Percentiles rank a stretch among this genome's conserved stretches.
These are phyloP conservation scores for Chironomus striatipennis DNA, from an alignment of 1,140 invertebrate species.

Conservation along the genomic window DNA sequence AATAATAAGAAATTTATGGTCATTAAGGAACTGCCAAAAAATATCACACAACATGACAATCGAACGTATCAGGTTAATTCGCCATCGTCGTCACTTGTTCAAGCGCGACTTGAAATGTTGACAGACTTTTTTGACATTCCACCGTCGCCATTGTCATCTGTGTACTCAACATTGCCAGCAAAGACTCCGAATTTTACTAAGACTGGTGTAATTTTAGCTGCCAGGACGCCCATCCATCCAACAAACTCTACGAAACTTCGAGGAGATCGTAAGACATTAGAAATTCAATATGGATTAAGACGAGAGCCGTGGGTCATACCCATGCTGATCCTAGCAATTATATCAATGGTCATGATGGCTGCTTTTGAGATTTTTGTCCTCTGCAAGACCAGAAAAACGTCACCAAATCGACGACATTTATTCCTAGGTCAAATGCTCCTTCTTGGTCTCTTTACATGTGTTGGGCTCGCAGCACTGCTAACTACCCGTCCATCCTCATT, in stretches of 20 bases:
- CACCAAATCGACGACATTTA: conserved; percentile 73
- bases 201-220: neutral
- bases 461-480: conserved; percentile 68
- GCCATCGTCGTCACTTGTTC: conserved; percentile 11
- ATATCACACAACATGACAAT: neutral
- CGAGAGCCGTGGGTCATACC: conserved; percentile 79
- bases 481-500: conserved; percentile 68
- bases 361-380: conserved; percentile 85
- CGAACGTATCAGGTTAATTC: neutral
- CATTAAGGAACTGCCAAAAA: neutral
- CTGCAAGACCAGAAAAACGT: conserved; percentile 75
- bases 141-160: conserved; percentile 27
- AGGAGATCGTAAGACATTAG: conserved; percentile 28
- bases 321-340: conserved; percentile 64
- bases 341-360: conserved; percentile 70
- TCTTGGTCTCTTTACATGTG: conserved; percentile 75
- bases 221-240: neutral
- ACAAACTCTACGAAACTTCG: neutral
- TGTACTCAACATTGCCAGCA: conserved; percentile 32
- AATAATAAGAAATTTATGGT: conserved; percentile 16
- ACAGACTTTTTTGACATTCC: conserved; percentile 61
- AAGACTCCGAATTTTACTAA: conserved; percentile 30
- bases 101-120: conserved; percentile 49
- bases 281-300: conserved; percentile 43
- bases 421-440: conserved; percentile 87